These are phyloP conservation scores for Ranitomeya imitator DNA, from an alignment of 2,113 vertebrate genomes.

Conservation along the genomic window DNA sequence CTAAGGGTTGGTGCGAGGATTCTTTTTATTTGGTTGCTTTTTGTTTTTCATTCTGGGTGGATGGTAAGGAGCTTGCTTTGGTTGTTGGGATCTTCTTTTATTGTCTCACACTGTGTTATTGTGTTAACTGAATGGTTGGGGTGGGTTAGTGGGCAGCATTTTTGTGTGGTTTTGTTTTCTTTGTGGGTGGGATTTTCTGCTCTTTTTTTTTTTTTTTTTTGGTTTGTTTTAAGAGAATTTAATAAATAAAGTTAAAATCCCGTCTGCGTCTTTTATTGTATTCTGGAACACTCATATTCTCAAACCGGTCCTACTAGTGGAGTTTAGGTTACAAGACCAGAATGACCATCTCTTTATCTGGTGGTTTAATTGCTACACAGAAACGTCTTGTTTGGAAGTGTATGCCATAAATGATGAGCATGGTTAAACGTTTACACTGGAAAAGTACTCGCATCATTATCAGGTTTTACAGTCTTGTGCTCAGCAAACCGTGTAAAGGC, in stretches of 20 bases:
- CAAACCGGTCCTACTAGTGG: not conserved
- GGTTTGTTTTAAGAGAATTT: conserved; percentile 66
- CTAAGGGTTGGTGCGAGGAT: not conserved
- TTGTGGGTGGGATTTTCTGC: conserved; percentile 54
- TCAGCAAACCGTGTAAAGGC: not conserved
- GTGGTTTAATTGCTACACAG: not conserved
- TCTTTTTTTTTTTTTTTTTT: conserved; percentile 51
- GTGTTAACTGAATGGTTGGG: not conserved
- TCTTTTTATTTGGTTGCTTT: conserved; percentile 31
- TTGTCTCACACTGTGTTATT: conserved; percentile 26
- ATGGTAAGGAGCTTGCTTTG: not conserved
- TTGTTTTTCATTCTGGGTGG: conserved; percentile 6
- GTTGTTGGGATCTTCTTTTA: not conserved
- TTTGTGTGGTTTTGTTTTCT: not conserved
- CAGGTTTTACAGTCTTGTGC: not conserved
- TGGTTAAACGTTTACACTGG: not conserved
- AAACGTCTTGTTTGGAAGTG: not conserved
- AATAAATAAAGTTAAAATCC: conserved; percentile 69
- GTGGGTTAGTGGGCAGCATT: not conserved
- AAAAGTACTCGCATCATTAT: not conserved
- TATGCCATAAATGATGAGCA: not conserved
- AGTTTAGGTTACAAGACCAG: not conserved
- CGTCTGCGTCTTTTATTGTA: not conserved
- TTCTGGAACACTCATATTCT: not conserved
- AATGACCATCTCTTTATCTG: not conserved